Conservation (phyloP, 1,140 invertebrate genomes). For the Planococcus citri region DNA sequence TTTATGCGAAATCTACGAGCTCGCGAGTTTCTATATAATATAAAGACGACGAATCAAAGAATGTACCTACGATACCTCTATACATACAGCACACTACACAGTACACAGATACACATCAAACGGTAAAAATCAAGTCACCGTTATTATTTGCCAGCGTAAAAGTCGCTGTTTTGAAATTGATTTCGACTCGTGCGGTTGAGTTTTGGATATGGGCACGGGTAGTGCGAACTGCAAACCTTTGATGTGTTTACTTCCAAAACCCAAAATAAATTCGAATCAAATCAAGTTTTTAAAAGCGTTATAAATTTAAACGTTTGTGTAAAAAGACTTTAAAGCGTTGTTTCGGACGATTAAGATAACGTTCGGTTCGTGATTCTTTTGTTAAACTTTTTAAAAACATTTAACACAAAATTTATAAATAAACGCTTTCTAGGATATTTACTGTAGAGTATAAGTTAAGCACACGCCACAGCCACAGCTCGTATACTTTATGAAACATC, state of each 20-base stretch:
- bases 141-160: background rate
- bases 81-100: no score
- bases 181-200: background rate
- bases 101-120: no score
- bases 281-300: conserved; percentile 14
- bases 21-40: no score
- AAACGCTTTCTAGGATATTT: no score
- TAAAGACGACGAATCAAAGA: no score
- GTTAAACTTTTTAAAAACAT: conserved; percentile 5
- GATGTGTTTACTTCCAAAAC: background rate
- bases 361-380: conserved; percentile 10
- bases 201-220: no score
- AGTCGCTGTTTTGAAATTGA: background rate
- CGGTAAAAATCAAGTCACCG: no score
- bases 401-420: conserved; percentile 10
- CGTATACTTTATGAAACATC: no score
- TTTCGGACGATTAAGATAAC: conserved; percentile 6
- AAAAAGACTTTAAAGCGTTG: conserved; percentile 12
- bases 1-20: no score
- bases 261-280: conserved; percentile 4
- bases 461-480: no score
- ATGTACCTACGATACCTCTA: no score
- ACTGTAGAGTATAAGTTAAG: no score
- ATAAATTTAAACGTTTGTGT: conserved; percentile 16
- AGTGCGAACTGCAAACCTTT: background rate